These are phyloP conservation scores for Lepilemur septentrionalis DNA, from an alignment of 2,797 vertebrate species.

Conservation along the genomic window DNA sequence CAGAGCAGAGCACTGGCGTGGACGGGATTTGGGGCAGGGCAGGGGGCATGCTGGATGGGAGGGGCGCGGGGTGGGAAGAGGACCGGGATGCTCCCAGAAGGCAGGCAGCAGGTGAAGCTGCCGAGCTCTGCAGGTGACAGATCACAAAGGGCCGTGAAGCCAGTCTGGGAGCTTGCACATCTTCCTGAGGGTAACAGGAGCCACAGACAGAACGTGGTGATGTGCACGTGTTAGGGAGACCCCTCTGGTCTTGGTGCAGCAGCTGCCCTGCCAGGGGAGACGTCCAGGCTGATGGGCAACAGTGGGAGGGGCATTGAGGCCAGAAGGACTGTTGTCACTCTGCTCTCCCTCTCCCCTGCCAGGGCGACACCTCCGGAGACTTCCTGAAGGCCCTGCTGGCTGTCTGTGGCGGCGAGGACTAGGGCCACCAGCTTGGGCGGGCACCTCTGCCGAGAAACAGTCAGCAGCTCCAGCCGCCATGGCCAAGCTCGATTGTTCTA, in stretches of 20 bases:
- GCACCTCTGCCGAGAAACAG: background rate
- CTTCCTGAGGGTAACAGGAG: background rate
- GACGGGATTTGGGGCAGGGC: background rate
- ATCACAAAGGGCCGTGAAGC: background rate
- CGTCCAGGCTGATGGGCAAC: background rate
- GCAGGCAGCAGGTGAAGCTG: too few relatives aligned
- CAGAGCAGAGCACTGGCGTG: too few relatives aligned
- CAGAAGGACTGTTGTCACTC: background rate
- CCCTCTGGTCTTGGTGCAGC: background rate
- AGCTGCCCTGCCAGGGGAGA: background rate
- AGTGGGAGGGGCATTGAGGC: background rate
- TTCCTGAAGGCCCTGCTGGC: slow-evolving; percentile 93
- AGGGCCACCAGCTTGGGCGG: slow-evolving; percentile 43
- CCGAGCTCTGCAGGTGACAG: background rate
- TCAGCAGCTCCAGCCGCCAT: background rate
- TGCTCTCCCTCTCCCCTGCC: slow-evolving; percentile 68
- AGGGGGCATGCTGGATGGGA: background rate
- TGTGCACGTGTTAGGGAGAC: too few relatives aligned
- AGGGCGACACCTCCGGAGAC: slow-evolving; percentile 98
- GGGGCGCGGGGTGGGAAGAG: background rate
- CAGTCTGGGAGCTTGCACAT: background rate
- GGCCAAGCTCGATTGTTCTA: background rate
- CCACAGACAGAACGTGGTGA: background rate
- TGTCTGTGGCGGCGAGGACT: slow-evolving; percentile 93
- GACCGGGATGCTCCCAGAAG: background rate